Percentiles rank a stretch among this genome's conserved stretches.
Evolutionary conservation across 2,113 vertebrate species (phyloP).

Genomic region (Muntiacus muntjak): DNA sequence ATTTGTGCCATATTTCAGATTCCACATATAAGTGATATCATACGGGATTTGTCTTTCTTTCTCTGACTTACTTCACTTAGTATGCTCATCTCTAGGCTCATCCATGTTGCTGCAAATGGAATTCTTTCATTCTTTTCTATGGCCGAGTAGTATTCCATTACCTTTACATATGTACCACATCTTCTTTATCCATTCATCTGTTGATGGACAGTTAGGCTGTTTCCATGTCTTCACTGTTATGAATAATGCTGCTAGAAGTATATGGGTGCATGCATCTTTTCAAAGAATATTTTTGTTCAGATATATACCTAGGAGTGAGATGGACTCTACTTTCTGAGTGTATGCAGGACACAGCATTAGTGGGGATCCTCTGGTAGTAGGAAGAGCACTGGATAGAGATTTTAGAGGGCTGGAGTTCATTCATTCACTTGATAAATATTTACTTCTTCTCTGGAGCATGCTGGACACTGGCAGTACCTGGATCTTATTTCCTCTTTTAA

Average conservation of each 20-base stretch:
- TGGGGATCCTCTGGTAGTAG: not conserved
- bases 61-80: not conserved
- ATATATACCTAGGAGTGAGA: not conserved
- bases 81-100: not conserved
- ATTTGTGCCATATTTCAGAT: not conserved
- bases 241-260: not conserved
- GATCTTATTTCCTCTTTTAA: not conserved
- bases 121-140: not conserved
- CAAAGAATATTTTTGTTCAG: not conserved
- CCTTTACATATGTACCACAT: not conserved
- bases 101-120: not conserved
- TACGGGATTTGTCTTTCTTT: not conserved
- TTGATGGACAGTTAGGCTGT: not conserved
- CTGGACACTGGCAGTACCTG: not conserved
- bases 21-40: not conserved
- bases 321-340: not conserved
- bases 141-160: not conserved
- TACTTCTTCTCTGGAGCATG: not conserved
- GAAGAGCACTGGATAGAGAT: not conserved
- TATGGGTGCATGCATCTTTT: not conserved
- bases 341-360: not conserved
- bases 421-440: not conserved
- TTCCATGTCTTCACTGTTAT: not conserved
- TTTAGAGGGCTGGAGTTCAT: not conserved
- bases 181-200: not conserved